Conservation (phyloP, 2,797 vertebrate species). For the Cryptoblepharus egeriae region DNA sequence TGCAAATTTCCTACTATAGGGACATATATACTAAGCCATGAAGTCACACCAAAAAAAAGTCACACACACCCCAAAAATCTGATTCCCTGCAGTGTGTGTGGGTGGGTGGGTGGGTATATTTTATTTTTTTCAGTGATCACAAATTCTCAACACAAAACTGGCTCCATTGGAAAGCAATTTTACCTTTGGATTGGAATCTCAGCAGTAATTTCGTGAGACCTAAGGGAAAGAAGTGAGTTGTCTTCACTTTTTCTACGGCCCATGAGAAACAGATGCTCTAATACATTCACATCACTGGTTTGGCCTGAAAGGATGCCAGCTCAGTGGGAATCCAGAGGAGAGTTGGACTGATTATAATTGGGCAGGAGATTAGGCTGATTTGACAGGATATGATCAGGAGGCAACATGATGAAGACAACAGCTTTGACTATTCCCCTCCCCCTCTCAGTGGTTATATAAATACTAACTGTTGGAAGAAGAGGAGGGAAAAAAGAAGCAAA, state of each 20-base stretch:
- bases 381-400: constrained; percentile 1
- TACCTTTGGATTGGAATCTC: not conserved
- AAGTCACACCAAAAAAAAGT: not conserved
- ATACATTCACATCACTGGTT: constrained; percentile 34
- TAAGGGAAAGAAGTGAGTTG: constrained; percentile 12
- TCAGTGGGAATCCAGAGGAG: constrained; percentile 18
- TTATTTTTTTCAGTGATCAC: not conserved
- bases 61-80: too few relatives aligned
- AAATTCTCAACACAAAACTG: not conserved
- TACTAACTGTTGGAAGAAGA: too few relatives aligned
- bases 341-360: constrained; percentile 31
- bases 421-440: too few relatives aligned
- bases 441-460: too few relatives aligned
- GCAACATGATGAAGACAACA: not conserved
- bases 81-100: too few relatives aligned
- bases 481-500: too few relatives aligned
- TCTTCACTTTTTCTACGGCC: constrained; percentile 27
- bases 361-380: constrained; percentile 36
- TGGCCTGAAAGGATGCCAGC: not conserved
- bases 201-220: not conserved
- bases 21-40: not conserved
- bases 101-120: too few relatives aligned
- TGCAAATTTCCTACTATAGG: not conserved
- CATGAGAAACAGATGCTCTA: constrained; percentile 12
- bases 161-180: not conserved